Conservation (phyloP, 2,888 invertebrate genomes). For the Bugulina stolonifera region DNA sequence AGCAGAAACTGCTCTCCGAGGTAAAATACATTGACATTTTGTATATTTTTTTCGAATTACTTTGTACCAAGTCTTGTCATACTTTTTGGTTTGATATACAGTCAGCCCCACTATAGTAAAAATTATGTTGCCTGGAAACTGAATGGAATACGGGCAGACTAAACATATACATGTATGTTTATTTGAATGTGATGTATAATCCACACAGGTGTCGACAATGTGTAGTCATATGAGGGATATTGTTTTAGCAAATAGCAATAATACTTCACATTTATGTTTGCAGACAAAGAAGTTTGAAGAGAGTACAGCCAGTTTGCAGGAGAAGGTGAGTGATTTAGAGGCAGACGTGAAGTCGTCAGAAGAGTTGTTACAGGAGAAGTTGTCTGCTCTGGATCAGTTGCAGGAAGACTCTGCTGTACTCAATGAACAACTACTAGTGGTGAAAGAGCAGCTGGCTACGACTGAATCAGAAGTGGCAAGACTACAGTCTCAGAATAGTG, state of each 20-base stretch:
- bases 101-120: not conserved
- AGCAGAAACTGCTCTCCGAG: not conserved
- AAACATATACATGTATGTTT: too few species aligned
- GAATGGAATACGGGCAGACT: too few species aligned
- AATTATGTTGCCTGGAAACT: not conserved
- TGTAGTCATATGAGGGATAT: too few species aligned
- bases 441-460: not conserved
- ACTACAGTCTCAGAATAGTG: not conserved
- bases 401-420: constrained; percentile 21
- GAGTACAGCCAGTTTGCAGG: not conserved
- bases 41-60: too few species aligned
- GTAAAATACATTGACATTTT: too few species aligned
- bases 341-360: not conserved
- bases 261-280: too few species aligned
- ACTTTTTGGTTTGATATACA: not conserved
- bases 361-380: constrained; percentile 23
- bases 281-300: not conserved
- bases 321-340: not conserved
- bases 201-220: too few species aligned
- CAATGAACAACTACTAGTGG: constrained; percentile 1
- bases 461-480: not conserved
- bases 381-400: constrained; percentile 19
- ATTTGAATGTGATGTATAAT: too few species aligned
- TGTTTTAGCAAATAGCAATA: too few species aligned
- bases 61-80: not conserved